Percentiles rank a stretch among this genome's conserved stretches.
phyloP scores from a whole-genome alignment of 1,140 invertebrate species.

The Lucilia cuprina region DNA sequence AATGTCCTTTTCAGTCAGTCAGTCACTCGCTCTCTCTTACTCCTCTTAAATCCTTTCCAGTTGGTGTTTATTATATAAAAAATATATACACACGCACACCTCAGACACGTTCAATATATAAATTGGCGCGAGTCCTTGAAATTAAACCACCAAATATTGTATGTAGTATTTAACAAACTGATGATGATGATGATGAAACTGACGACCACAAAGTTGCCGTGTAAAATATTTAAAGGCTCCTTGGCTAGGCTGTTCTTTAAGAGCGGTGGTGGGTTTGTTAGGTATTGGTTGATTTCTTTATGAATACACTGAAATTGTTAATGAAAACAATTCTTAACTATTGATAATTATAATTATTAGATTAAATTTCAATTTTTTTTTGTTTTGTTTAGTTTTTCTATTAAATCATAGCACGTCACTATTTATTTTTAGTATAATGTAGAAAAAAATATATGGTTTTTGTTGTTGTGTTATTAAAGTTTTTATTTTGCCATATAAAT shows the following conservation, averaged over 20 bases:
- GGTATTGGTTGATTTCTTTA: not conserved
- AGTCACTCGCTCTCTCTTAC: not conserved
- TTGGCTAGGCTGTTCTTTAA: not conserved
- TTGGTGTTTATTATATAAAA: not conserved
- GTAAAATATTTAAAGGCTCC: not conserved
- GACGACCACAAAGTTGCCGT: not conserved
- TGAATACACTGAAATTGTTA: not conserved
- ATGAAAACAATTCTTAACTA: not conserved
- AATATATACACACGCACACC: not conserved
- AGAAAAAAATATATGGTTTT: not conserved
- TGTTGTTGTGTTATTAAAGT: not conserved
- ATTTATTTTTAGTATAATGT: not conserved
- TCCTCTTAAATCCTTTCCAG: not conserved
- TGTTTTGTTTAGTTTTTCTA: not conserved
- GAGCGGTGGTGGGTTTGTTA: not conserved
- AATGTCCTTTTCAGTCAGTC: not conserved
- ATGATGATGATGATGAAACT: not conserved
- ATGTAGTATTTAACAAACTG: not conserved
- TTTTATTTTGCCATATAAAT: not conserved
- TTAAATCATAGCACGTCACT: not conserved
- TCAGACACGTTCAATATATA: not conserved
- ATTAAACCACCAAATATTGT: constrained; percentile 4
- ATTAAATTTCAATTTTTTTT: not conserved
- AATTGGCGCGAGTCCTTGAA: constrained; percentile 5
- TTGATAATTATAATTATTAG: not conserved